Evolutionary conservation across 2,113 vertebrate species (phyloP).

Genomic region (Plotosus lineatus): DNA sequence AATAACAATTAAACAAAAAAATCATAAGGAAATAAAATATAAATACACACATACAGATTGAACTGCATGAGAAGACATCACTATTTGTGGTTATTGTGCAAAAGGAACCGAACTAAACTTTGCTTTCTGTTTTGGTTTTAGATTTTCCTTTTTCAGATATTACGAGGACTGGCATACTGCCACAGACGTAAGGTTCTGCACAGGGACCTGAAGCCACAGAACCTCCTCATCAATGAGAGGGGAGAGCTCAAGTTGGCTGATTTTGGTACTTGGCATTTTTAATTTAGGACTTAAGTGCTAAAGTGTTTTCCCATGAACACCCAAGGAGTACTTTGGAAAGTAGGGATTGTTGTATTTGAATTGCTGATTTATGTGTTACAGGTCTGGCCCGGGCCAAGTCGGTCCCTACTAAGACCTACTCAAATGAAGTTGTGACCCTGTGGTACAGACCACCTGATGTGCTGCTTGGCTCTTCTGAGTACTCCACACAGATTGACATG

Average conservation of each 20-base stretch:
- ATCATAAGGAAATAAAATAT: too few species aligned
- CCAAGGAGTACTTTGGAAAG: slow-evolving; percentile 26
- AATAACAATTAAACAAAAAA: too few species aligned
- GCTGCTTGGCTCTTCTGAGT: slow-evolving; percentile 93
- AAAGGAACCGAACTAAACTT: background rate
- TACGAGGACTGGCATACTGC: slow-evolving; percentile 96
- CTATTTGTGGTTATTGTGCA: too few species aligned
- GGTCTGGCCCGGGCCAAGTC: slow-evolving; percentile 94
- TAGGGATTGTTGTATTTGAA: background rate
- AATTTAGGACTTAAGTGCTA: background rate
- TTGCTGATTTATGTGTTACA: slow-evolving; percentile 54
- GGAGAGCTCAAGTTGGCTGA: slow-evolving; percentile 97
- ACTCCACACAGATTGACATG: slow-evolving; percentile 98
- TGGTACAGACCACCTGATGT: slow-evolving; percentile 98
- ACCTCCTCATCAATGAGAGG: slow-evolving; percentile 95
- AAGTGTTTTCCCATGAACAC: background rate
- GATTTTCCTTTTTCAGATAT: slow-evolving; percentile 97
- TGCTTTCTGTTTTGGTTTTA: slow-evolving; percentile 54
- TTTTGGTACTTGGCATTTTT: slow-evolving; percentile 79
- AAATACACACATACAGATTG: too few species aligned
- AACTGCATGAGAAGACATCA: too few species aligned
- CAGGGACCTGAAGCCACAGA: slow-evolving; percentile 96
- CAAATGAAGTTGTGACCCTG: slow-evolving; percentile 95
- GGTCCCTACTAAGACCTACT: slow-evolving; percentile 96
- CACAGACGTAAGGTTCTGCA: slow-evolving; percentile 95